Evolutionary conservation across 2,888 invertebrate species (phyloP).

Genomic region (Phengaris arion): DNA sequence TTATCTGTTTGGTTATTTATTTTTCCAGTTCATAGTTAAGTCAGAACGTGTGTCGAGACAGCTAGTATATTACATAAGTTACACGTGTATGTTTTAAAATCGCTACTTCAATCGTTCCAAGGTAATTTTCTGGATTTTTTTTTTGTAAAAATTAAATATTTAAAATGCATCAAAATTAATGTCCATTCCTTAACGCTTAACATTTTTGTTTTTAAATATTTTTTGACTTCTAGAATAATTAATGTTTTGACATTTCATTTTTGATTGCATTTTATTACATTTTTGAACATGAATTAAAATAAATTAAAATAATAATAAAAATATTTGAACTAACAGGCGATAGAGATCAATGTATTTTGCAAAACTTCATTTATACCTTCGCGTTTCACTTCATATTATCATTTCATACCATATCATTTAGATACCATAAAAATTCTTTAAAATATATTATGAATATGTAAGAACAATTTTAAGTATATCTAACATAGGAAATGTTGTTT

Average conservation of each 20-base stretch:
- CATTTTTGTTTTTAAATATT: not conserved
- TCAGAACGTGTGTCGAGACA: too few relatives aligned
- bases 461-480: too few relatives aligned
- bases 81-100: too few relatives aligned
- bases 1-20: too few relatives aligned
- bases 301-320: not conserved
- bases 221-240: not conserved
- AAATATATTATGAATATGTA: too few relatives aligned
- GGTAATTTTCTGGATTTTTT: too few relatives aligned
- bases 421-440: not conserved
- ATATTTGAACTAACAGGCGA: not conserved
- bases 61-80: too few relatives aligned
- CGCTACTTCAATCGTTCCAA: too few relatives aligned
- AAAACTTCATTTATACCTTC: not conserved
- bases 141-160: not conserved
- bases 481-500: too few relatives aligned
- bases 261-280: not conserved
- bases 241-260: conserved; percentile 10
- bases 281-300: not conserved
- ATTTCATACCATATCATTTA: not conserved
- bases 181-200: not conserved
- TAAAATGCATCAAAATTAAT: not conserved
- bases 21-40: too few relatives aligned
- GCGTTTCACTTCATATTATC: too few relatives aligned
- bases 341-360: conserved; percentile 13